These are phyloP conservation scores for Myotis pilosus DNA, from an alignment of 2,797 vertebrate species.

Conservation along the genomic window DNA sequence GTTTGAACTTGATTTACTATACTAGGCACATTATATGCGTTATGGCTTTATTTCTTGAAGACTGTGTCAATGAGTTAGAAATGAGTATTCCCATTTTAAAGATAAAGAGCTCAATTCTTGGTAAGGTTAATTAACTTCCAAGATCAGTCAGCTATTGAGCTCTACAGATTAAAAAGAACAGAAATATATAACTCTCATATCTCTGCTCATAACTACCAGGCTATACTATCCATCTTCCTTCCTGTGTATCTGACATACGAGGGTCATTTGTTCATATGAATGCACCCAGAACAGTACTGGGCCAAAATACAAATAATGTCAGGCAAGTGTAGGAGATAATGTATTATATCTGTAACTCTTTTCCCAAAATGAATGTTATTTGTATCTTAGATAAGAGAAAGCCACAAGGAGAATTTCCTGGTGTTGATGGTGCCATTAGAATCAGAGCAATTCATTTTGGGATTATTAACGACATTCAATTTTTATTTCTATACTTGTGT, in stretches of 20 bases:
- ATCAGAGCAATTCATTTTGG: neutral
- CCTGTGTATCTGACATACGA: neutral
- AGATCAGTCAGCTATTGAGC: neutral
- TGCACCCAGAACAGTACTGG: neutral
- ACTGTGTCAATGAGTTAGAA: neutral
- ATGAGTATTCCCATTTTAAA: slow-evolving; percentile 24
- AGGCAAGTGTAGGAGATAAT: neutral
- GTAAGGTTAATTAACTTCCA: slow-evolving; percentile 14
- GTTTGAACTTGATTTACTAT: neutral
- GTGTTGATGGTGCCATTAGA: neutral
- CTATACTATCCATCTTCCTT: neutral
- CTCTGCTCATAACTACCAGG: neutral
- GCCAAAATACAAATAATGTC: neutral
- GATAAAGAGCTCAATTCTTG: neutral
- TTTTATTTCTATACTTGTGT: neutral
- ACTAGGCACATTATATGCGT: neutral
- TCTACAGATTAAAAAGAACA: neutral
- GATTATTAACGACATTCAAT: neutral
- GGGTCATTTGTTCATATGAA: neutral
- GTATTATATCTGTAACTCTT: neutral
- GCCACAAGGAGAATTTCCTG: neutral
- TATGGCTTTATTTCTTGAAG: neutral
- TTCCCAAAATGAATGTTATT: neutral
- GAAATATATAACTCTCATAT: neutral
- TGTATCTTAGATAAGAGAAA: neutral